A percentile compares a stretch with the other conserved stretches of the same genome.
These are phyloP conservation scores for Salmo trutta DNA, from an alignment of 2,797 vertebrate species.

Conservation along the genomic window DNA sequence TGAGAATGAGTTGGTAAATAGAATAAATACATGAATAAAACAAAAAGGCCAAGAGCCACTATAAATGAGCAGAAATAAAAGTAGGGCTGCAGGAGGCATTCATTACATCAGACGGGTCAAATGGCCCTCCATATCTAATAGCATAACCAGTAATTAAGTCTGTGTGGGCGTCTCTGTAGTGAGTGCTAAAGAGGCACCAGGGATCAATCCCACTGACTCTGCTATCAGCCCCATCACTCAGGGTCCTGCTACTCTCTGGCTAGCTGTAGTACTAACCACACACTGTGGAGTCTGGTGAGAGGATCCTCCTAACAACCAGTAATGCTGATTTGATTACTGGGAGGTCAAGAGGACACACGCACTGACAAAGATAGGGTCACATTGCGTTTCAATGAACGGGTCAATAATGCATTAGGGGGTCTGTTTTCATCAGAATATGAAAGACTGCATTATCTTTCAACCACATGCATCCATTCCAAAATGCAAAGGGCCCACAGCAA, in stretches of 20 bases:
- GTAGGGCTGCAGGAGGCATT: slow-evolving; percentile 38
- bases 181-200: slow-evolving; percentile 40
- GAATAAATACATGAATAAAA: neutral
- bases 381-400: too few species aligned
- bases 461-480: too few species aligned
- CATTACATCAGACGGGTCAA: slow-evolving; percentile 51
- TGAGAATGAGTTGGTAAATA: slow-evolving; percentile 1
- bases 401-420: too few species aligned
- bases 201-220: slow-evolving; percentile 46
- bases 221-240: slow-evolving; percentile 5
- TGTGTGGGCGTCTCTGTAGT: slow-evolving; percentile 45
- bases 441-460: too few species aligned
- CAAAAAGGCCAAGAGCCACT: neutral
- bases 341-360: neutral
- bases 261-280: neutral
- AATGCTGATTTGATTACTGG: neutral
- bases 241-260: neutral
- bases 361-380: neutral
- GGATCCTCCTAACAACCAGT: too few species aligned
- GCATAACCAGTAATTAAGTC: slow-evolving; percentile 30
- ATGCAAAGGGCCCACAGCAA: too few species aligned
- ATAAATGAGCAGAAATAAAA: neutral
- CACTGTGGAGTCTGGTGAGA: neutral
- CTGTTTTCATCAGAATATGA: too few species aligned
- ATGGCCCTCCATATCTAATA: slow-evolving; percentile 51